Evolutionary conservation across 1,140 invertebrate species (phyloP).

Genomic region (Drosophila pachea): DNA sequence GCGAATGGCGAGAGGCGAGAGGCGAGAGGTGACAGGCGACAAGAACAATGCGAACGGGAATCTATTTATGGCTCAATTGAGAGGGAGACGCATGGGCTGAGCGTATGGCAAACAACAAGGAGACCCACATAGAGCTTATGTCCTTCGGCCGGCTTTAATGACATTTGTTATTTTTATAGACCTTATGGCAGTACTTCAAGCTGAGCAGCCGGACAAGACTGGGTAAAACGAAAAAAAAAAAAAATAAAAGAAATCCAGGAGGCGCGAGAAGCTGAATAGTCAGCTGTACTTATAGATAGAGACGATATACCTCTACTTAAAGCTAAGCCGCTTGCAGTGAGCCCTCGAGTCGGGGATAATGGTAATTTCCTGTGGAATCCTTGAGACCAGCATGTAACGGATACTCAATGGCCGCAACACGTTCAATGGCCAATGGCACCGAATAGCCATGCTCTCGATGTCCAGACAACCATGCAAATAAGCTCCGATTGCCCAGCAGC

Average conservation of each 20-base stretch:
- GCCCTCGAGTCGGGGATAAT: background rate
- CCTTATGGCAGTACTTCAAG: background rate
- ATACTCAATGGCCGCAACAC: conserved; percentile 2
- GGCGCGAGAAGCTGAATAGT: no score
- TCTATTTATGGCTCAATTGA: conserved; percentile 12
- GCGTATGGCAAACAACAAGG: background rate
- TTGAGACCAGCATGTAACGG: conserved; percentile 21
- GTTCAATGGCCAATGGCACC: conserved; percentile 21
- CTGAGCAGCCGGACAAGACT: background rate
- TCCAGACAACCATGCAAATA: conserved; percentile 46
- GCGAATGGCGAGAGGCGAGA: conserved; percentile 18
- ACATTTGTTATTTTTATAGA: background rate
- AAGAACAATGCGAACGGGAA: conserved; percentile 26
- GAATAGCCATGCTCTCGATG: conserved; percentile 35
- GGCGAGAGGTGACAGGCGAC: conserved; percentile 21
- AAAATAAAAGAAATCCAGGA: no score
- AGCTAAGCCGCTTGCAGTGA: no score
- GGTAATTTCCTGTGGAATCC: conserved; percentile 13
- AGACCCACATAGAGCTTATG: background rate
- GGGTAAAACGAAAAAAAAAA: no score
- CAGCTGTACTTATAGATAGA: no score
- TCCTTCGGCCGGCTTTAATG: background rate
- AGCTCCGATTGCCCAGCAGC: conserved; percentile 15
- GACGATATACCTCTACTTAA: no score
- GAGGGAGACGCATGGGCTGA: background rate